Base-by-base conservation (phyloP, 2,888 invertebrate genomes). In the Orchesella flavescens region DNA sequence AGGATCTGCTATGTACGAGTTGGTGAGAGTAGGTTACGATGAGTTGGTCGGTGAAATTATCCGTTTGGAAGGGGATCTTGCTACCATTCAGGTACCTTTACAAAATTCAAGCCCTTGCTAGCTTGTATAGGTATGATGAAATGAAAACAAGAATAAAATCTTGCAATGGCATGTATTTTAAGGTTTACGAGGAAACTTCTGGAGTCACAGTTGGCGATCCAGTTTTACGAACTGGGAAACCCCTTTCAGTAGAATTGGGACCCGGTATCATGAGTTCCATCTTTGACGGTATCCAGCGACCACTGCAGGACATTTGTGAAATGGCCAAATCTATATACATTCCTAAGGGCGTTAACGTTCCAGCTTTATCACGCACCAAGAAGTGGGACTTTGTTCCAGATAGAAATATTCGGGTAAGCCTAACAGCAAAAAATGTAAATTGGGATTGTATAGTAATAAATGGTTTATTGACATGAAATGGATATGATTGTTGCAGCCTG, bases 181-280 rank as follows among this genome's bases (percentile, higher is more conserved):
- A 94, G 94, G 95, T 97, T 87, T 97, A 97, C 91, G 96, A 97
- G 90, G 96, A 97, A 91, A 97, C 95, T 88, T 98, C 99, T 72
- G 99, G 99, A 89, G 99, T 99, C 61, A 99, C 99, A 4, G 99
- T 99, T 13, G 99, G 99, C 44, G 99, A 99, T 92, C 99, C 99
- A 74, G 99, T 99, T 21, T 92, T 99, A 88, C 93, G 99, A 89
- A 99, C 99, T 0, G 99, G 99, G 88, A 99, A 99, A 91, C 99
- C 99, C 0, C 92, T 99, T 76, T 99, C 99, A 7, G 99, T 99
- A 55, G 99, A 99, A 91, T 92, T 99, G 80, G 99, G 99, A 9
- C 99, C 99, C 72, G 99, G 99, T 71, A 99, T 99, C 91, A 94
- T 99, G 93, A 97, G 97, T 88, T 97, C 97, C 90, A 99, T 99